Base-by-base conservation (phyloP, 2,113 vertebrate species). In the Corythornis cristatus region DNA sequence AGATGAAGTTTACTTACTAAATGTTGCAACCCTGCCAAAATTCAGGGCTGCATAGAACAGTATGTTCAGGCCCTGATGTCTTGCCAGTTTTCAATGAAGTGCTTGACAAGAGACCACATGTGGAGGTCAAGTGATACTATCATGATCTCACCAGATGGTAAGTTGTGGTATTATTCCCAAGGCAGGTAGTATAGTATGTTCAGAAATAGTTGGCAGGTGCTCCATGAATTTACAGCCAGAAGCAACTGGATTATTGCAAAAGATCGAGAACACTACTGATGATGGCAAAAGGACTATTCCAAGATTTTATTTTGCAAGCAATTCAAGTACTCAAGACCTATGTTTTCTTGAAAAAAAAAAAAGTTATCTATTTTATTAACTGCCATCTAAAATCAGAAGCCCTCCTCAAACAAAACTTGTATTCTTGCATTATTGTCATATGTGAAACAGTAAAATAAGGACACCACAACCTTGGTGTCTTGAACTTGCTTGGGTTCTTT, bases 81-180 rank as follows among this genome's bases (percentile, higher is more conserved):
- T 93, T 90, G 91, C 86, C 94, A 89, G 91, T 70, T 96, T 93
- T 94, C 90, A 92, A 82, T 76, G 66, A 93, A 93, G 76, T 91
- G 67, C 86, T 91, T 88, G 85, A 95, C 86, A 74, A 67, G 88
- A 90, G 89, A 93, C 70, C 88, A 91, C 25, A 72, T 75, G 66
- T 81, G 83, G 83, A 96, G 86, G 93, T 89, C 80, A 95, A 80
- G 64, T 43, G 85, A 84, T 80, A 89, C 42, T 54, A 70, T 86
- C 58, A 31, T 73, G 78, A 89, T 86, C 80, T 87, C 79, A 79
- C 86, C 95, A 92, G 94, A 94, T 90, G 87, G 82, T 70, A 70
- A 68, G 6, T 21, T 85, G 62, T 51, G 80, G 89, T 89, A 67
- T 78, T 90, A 77, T 89, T 96, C 96, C 95, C 89, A 86, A 65